Conservation (phyloP, 2,888 invertebrate species). For the Biston betularia region DNA sequence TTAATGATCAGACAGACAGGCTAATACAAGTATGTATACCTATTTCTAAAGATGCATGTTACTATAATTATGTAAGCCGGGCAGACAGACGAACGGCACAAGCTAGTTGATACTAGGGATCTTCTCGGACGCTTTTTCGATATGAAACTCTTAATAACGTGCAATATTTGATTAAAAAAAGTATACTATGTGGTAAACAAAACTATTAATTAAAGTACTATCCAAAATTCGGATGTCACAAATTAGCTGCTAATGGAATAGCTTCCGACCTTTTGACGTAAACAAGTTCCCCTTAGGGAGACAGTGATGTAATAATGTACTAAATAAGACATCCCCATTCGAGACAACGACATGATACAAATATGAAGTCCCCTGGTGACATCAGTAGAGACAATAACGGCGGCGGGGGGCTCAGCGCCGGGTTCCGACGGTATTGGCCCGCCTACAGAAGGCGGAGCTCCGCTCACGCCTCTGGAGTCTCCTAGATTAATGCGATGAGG, state of each 20-base stretch:
- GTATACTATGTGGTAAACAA: neutral
- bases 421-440: constrained; percentile 56
- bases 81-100: no score
- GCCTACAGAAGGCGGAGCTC: constrained; percentile 52
- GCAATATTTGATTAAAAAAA: no score
- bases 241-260: neutral
- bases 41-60: no score
- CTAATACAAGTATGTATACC: no score
- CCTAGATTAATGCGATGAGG: constrained; percentile 57
- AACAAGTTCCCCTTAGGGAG: neutral
- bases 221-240: constrained; percentile 3
- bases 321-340: constrained; percentile 32
- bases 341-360: constrained; percentile 22
- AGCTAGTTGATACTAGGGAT: no score
- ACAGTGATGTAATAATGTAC: constrained; percentile 11
- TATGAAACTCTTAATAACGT: no score
- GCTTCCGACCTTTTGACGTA: neutral
- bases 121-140: no score
- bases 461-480: constrained; percentile 58
- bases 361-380: constrained; percentile 45
- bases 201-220: neutral
- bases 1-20: no score
- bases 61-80: no score
- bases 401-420: constrained; percentile 43
- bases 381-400: constrained; percentile 45